Evolutionary conservation across 2,797 vertebrate genomes (phyloP).

Genomic region (Urosaurus nigricauda): DNA sequence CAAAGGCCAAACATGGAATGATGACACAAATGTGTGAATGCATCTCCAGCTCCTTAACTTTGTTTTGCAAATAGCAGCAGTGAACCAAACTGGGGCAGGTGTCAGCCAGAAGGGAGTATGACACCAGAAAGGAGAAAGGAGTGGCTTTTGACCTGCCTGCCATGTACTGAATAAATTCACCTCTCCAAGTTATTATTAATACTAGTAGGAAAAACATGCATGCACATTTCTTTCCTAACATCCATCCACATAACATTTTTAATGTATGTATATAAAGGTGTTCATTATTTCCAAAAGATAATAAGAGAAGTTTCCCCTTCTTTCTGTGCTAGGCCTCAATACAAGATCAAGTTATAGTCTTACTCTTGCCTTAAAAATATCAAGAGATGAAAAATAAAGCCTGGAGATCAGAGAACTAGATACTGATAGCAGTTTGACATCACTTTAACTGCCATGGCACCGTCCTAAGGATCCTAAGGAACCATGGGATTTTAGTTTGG

Average conservation of each 20-base stretch:
- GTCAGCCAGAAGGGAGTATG: too few species aligned
- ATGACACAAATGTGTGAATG: background rate
- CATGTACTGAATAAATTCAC: background rate
- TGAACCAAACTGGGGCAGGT: background rate
- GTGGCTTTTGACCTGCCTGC: too few species aligned
- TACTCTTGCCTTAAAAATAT: background rate
- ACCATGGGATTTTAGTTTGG: too few species aligned
- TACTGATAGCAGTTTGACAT: background rate
- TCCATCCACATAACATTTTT: background rate
- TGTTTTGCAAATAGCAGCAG: background rate
- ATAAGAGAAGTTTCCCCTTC: background rate
- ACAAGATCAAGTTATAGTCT: background rate
- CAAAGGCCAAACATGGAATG: background rate
- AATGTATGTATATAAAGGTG: background rate
- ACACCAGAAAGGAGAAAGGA: background rate
- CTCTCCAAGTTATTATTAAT: background rate
- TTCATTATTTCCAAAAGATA: background rate
- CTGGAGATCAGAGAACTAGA: background rate
- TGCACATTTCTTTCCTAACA: background rate
- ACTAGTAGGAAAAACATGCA: background rate
- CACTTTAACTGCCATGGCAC: conserved; percentile 5
- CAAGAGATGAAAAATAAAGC: background rate
- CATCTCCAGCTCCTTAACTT: background rate
- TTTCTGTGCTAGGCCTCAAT: background rate
- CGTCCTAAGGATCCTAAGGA: too few species aligned